These are phyloP conservation scores for Mus spicilegus DNA, from an alignment of 2,113 vertebrate species.

Conservation along the genomic window DNA sequence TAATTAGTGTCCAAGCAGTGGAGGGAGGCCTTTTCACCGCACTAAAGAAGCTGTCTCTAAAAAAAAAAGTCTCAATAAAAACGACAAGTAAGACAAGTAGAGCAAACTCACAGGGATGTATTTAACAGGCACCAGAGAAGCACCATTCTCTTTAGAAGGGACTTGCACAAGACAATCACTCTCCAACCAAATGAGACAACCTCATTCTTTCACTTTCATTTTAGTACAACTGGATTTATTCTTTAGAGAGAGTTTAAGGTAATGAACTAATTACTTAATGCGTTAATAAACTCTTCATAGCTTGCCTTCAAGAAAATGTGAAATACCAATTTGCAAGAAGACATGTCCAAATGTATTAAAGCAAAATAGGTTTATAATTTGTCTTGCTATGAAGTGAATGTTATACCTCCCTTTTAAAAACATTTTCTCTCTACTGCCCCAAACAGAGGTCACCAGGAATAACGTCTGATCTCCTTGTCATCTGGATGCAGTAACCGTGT, in stretches of 20 bases:
- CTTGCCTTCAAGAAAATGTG: constrained; percentile 53
- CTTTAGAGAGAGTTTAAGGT: constrained; percentile 42
- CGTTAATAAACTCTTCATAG: constrained; percentile 49
- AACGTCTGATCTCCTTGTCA: neutral
- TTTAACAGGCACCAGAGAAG: constrained; percentile 6
- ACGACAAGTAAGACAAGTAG: constrained; percentile 41
- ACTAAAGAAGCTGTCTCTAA: constrained; percentile 46
- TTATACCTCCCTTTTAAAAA: constrained; percentile 30
- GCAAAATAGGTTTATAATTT: constrained; percentile 37
- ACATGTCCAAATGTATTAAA: constrained; percentile 39
- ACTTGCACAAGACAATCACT: neutral
- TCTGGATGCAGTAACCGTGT: neutral
- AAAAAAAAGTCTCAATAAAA: constrained; percentile 52
- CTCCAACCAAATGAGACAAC: neutral
- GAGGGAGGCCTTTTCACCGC: constrained; percentile 66
- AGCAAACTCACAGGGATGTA: neutral
- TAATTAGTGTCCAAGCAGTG: constrained; percentile 81
- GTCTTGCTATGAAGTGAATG: neutral
- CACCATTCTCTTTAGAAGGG: constrained; percentile 30
- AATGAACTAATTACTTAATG: constrained; percentile 47
- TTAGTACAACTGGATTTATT: constrained; percentile 49
- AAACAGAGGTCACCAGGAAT: neutral
- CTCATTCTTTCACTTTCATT: neutral
- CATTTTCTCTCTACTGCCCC: neutral
- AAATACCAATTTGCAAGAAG: constrained; percentile 29